Base-by-base conservation (phyloP, 2,113 vertebrate genomes). In the Rhabdornis inornatus region DNA sequence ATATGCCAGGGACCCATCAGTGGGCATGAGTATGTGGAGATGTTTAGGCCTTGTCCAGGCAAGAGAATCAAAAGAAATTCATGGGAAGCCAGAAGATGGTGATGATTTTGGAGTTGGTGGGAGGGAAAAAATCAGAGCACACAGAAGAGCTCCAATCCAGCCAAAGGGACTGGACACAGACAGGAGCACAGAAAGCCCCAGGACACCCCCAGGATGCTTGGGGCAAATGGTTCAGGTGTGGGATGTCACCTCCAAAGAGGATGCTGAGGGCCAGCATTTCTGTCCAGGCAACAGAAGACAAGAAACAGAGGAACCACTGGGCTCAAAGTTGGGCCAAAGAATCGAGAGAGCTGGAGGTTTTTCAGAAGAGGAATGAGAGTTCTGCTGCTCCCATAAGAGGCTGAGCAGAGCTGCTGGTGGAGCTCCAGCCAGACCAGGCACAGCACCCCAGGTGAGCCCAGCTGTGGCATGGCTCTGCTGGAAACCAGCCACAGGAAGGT, bases 371-470 rank as follows among this genome's bases (percentile, higher is more conserved):
- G 37, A 37, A 37, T 31, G 42, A 63, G 47, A 64, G 30, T 9
- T 57, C 33, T 75, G 47, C 20, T 18, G 53, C 61, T 82, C 14
- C 35, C 37, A 37, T 52, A 33, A 52, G 1, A 9, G 49, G 47
- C 47, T 50, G 66, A 64, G 50, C 64, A 79, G 56, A 86, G 70
- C 30, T 84, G 81, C 69, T 4, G 4, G 37, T 35, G 59, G 69
- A 61, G 72, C 53, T 68, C 25, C 71, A 56, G 49, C 53, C 1
- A 0, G 49, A 20, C 10, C 1, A 1, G 14, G 28, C 52, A 11
- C 87, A 50, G 60, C 23, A 0, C 15, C 45, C 39, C 0, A 0
- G 19, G 22, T 23, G 65, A 91, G 84, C 72, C 52, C 19, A 23
- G 76, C 42, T 40, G 39, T 16, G 61, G n/a, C 64, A 70, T 0